These are phyloP conservation scores for Teinopalpus imperialis DNA, from an alignment of 2,888 invertebrate genomes.

Conservation along the genomic window DNA sequence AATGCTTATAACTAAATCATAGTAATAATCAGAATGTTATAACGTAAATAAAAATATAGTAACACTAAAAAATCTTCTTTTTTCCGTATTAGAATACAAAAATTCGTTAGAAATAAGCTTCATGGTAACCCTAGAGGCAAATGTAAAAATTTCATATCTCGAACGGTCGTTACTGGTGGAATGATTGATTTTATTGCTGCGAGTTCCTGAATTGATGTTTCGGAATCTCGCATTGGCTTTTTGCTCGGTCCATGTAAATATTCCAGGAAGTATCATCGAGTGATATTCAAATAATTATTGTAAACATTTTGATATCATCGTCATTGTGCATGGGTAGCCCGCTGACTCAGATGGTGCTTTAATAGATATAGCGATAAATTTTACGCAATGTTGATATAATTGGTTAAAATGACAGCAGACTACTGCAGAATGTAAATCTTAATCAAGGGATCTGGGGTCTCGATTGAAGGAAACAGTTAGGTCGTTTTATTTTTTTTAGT, in stretches of 20 bases:
- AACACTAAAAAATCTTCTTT: no score
- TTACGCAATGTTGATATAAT: conserved; percentile 6
- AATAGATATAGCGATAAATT: no score
- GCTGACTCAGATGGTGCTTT: no score
- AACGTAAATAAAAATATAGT: no score
- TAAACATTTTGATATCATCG: not conserved
- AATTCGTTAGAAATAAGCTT: no score
- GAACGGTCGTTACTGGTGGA: conserved; percentile 56
- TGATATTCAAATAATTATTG: conserved; percentile 27
- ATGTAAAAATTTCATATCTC: conserved; percentile 73
- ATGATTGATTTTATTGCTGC: conserved; percentile 78
- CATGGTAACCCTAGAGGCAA: conserved; percentile 40
- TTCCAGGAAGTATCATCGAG: conserved; percentile 24
- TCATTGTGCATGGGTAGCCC: not conserved
- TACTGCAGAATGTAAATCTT: conserved; percentile 4
- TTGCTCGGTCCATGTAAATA: conserved; percentile 43
- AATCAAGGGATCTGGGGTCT: not conserved
- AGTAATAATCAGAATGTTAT: no score
- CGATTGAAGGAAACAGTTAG: no score
- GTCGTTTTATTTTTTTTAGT: no score
- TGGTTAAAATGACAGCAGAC: conserved; percentile 23
- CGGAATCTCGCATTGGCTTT: conserved; percentile 56
- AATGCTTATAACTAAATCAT: no score
- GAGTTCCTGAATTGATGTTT: conserved; percentile 63
- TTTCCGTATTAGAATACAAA: no score